Base-by-base conservation (phyloP, 2,888 invertebrate species). In the Tipula confusa region DNA sequence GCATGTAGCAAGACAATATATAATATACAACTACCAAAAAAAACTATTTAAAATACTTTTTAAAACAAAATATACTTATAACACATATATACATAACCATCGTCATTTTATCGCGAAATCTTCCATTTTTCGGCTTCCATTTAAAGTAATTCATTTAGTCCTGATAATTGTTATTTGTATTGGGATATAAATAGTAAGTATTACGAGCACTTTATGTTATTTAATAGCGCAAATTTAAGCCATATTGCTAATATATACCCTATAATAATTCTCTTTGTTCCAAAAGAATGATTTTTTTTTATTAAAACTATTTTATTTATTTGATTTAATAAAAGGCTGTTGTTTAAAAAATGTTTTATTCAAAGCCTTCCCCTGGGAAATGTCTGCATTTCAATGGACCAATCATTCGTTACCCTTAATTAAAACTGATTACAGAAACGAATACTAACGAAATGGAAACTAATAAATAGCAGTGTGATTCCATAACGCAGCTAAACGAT, bases 41-140 rank as follows among this genome's bases (percentile, higher is more conserved):
- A 64, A 64, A 64, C 24, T 24, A 4, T 24, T 9, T 64, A 64
- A 4, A 64, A 64, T 64, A 64, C 18, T 64, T 64, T 64, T n/a
- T 18, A 24, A 24, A 24, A 24, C 64, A 33, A 15, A 43, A 43
- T 5, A 43, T 43, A 43, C 5, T 43, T 5, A 64, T 24, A 7
- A 24, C 2, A 43, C 43, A 43, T 43, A 43, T n/a, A 15, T 43
- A 36, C 2, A 38, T 38, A 11, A 38, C 15, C 3, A 43, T 43
- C 24, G 64, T 18, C 11, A 64, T 64, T 24, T 64, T 24, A 24
- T 64, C 18, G n/a, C n/a, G 24, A 64, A 9, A 64, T 64, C 64
- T 64, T 64, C 64, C 64, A 64, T 18, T 64, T 43, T 64, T 64
- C 64, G 64, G 64, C 64, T 64, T 64, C 64, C 64, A 64, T 64